phyloP scores from a whole-genome alignment of 2,113 vertebrate genomes.

The Odontesthes bonariensis region DNA sequence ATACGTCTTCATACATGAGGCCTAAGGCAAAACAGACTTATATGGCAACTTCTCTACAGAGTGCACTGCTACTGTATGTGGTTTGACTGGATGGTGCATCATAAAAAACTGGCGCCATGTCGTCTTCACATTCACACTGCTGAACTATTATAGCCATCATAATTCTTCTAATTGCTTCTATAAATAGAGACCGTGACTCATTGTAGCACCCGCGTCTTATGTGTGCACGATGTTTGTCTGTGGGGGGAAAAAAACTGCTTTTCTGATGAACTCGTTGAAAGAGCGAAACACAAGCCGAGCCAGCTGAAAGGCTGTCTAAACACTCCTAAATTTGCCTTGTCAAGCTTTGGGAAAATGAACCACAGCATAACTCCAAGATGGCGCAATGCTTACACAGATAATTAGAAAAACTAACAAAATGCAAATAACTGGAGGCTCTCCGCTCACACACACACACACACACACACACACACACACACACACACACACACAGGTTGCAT shows the following conservation, averaged over 20 bases:
- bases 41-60: constrained; percentile 34
- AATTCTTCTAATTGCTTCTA: constrained; percentile 32
- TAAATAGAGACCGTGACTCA: constrained; percentile 52
- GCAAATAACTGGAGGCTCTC: constrained; percentile 39
- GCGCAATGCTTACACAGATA: constrained; percentile 68
- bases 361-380: constrained; percentile 55
- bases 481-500: constrained; percentile 28
- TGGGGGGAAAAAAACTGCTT: constrained; percentile 32
- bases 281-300: constrained; percentile 4
- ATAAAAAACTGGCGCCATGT: constrained; percentile 21
- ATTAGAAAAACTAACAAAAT: constrained; percentile 71
- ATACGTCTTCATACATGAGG: constrained; percentile 30
- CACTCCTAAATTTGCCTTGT: constrained; percentile 46
- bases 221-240: constrained; percentile 41
- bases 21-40: constrained; percentile 58
- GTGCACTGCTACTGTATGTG: constrained; percentile 61
- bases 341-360: constrained; percentile 49
- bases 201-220: constrained; percentile 35
- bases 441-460: constrained; percentile 11
- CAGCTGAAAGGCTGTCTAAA: constrained; percentile 44
- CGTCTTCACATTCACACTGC: constrained; percentile 12
- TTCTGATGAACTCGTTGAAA: constrained; percentile 30
- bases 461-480: constrained; percentile 25
- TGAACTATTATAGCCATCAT: constrained; percentile 21
- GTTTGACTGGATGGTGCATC: constrained; percentile 9